Evolutionary conservation across 2,113 vertebrate species (phyloP), one percentile per base, ranked within the genome.

Genomic region (Centropus bengalensis): DNA sequence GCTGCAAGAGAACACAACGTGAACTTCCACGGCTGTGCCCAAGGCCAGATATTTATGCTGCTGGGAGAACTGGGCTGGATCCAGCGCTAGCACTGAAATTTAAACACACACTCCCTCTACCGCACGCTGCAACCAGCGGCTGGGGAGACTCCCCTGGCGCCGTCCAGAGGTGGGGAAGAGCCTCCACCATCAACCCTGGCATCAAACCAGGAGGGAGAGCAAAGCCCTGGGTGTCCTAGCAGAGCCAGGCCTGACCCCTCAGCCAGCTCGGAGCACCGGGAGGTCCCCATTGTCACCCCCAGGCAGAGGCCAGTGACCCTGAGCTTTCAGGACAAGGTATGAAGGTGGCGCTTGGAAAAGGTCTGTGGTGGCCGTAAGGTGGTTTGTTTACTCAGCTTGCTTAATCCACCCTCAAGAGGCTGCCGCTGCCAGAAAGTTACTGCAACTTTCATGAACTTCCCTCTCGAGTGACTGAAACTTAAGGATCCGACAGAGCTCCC

Each of bases 1-100:
- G 49, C 95, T 97, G 96, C 89, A 96, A 95, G 87, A 85, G 91
- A 96, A 78, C 94, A 93, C 19, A 90, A 44, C 27, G 18, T 6
- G 3, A 55, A 54, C 74, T 96, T 80, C 82, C 78, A 68, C 6
- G 32, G 86, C 93, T 86, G 83, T 68, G 92, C 88, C 51, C 63
- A 91, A 67, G 86, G 93, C 90, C 94, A 91, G 95, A 81, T 96
- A 94, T 95, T 95, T 97, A 88, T 84, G 88, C 93, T 0, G 33
- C 92, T 69, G 80, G 70, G 60, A 93, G 75, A 82, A 82, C 44
- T 94, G 90, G 93, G 94, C 67, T 21, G 68, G 87, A 62, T 93
- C 90, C 88, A 96, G 77, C 68, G 3, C 27, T 68, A 86, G 71
- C 94, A 84, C 93, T 73, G 91, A 75, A 91, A 90, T 94, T 86